Evolutionary conservation across 1,140 invertebrate genomes (phyloP).

Genomic region (Fopius arisanus): DNA sequence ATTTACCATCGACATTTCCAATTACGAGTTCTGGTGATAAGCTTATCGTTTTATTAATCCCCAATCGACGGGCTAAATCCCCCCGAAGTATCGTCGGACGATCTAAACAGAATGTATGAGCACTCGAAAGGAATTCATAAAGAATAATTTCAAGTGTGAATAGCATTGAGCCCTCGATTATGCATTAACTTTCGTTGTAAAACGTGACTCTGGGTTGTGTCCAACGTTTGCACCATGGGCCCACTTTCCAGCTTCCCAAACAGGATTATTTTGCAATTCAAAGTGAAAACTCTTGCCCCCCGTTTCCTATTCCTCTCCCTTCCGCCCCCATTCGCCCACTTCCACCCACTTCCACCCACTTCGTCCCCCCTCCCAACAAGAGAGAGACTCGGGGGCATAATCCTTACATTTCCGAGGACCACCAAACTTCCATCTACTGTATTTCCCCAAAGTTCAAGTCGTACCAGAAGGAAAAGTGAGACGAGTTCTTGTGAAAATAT

Average conservation of each 20-base stretch:
- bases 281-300: slow-evolving; percentile 5
- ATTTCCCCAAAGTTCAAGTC: neutral
- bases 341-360: no score
- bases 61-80: slow-evolving; percentile 21
- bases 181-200: neutral
- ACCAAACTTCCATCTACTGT: neutral
- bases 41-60: slow-evolving; percentile 36
- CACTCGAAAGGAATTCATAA: neutral
- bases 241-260: neutral
- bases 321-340: no score
- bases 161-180: neutral
- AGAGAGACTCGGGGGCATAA: slow-evolving; percentile 1
- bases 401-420: slow-evolving; percentile 8
- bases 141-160: neutral
- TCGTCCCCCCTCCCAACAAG: no score
- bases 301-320: no score
- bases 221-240: neutral
- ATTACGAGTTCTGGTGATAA: slow-evolving; percentile 37
- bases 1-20: slow-evolving; percentile 37
- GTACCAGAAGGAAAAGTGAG: neutral
- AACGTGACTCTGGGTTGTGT: neutral
- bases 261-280: slow-evolving; percentile 15
- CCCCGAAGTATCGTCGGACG: neutral
- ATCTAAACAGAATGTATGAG: neutral
- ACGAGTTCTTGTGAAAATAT: neutral